Percentiles rank a stretch among this genome's conserved stretches.
These are phyloP conservation scores for Epistrophella euchroma DNA, from an alignment of 2,888 invertebrate genomes.

Conservation along the genomic window DNA sequence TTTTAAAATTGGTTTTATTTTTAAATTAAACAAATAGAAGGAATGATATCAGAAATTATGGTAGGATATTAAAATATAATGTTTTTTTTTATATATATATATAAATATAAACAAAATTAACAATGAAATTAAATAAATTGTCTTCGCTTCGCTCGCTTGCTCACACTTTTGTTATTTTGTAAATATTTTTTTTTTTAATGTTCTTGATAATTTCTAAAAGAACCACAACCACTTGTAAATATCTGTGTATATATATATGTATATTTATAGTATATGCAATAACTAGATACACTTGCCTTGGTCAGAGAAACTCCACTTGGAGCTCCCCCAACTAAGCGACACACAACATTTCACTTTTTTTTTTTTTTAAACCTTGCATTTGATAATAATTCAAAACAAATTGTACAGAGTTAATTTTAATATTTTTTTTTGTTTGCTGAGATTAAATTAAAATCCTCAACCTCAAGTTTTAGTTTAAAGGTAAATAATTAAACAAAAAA, in stretches of 20 bases:
- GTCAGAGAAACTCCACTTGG: neutral
- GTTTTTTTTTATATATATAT: too few species aligned
- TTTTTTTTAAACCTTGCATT: constrained; percentile 32
- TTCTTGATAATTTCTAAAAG: constrained; percentile 79
- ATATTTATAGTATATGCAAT: constrained; percentile 54
- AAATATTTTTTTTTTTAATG: constrained; percentile 15
- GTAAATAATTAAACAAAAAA: constrained; percentile 46
- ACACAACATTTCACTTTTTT: constrained; percentile 53
- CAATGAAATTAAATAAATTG: constrained; percentile 42
- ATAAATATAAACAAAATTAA: constrained; percentile 36
- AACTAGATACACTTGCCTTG: constrained; percentile 67
- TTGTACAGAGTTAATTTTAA: constrained; percentile 76
- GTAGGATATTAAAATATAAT: constrained; percentile 48
- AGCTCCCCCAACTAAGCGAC: constrained; percentile 31
- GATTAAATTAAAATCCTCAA: constrained; percentile 70
- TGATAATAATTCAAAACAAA: constrained; percentile 63
- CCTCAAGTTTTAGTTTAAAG: constrained; percentile 64
- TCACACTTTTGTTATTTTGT: constrained; percentile 23
- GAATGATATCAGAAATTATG: constrained; percentile 64
- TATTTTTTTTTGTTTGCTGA: constrained; percentile 55
- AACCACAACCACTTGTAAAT: constrained; percentile 84
- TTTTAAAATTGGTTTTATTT: constrained; percentile 35
- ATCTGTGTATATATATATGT: constrained; percentile 49
- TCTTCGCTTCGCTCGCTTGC: constrained; percentile 46
- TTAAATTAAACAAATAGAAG: constrained; percentile 69